Conservation (phyloP, 2,797 vertebrate genomes). For the Acropternis orthonyx region DNA sequence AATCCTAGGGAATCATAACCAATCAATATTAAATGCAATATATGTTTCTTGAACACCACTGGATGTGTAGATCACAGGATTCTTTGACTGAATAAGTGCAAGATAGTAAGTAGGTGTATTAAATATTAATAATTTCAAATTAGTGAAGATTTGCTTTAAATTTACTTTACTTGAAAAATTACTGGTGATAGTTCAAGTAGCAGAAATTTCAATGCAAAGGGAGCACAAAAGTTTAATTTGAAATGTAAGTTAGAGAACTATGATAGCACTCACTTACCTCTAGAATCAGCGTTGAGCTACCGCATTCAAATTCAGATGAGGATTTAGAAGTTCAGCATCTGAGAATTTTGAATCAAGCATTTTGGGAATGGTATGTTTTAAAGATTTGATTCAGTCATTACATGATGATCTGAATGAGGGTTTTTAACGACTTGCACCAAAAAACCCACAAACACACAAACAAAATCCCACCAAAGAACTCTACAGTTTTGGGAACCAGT, state of each 20-base stretch:
- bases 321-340: background rate
- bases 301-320: accelerated
- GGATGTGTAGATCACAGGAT: background rate
- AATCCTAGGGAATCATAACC: background rate
- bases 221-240: background rate
- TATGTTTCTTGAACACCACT: background rate
- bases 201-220: background rate
- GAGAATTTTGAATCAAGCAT: background rate
- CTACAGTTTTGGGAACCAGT: background rate
- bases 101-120: background rate
- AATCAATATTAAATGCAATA: background rate
- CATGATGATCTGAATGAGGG: background rate
- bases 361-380: background rate
- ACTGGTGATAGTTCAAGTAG: background rate
- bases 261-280: background rate
- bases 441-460: background rate
- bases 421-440: background rate
- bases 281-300: background rate
- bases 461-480: too few relatives aligned
- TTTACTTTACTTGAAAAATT: background rate
- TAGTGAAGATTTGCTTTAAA: background rate
- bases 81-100: background rate
- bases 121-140: background rate
- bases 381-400: background rate
- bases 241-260: background rate